Evolutionary conservation across 1,140 invertebrate genomes (phyloP).

Genomic region (Tetramorium simillimum): DNA sequence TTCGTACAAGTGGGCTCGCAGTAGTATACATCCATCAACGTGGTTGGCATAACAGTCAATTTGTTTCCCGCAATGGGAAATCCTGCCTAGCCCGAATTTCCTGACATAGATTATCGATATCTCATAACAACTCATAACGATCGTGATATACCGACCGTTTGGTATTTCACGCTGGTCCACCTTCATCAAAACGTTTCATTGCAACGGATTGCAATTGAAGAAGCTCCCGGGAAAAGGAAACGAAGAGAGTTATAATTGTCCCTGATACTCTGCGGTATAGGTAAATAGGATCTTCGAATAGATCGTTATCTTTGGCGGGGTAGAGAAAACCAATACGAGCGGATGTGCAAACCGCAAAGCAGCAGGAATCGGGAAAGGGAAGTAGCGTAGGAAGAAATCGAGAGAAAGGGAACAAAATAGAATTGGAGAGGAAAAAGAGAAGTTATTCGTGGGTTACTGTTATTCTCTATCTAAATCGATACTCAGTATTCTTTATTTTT

Average conservation of each 20-base stretch:
- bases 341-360: constrained; percentile 50
- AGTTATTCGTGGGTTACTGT: constrained; percentile 9
- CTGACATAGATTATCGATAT: constrained; percentile 37
- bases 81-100: constrained; percentile 16
- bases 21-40: constrained; percentile 33
- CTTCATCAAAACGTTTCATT: neutral
- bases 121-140: neutral
- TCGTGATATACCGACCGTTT: neutral
- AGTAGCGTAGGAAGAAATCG: neutral
- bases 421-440: constrained; percentile 17
- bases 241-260: constrained; percentile 33
- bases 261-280: neutral
- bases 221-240: neutral
- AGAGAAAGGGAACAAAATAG: neutral
- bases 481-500: neutral
- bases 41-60: constrained; percentile 41
- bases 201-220: neutral
- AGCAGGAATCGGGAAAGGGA: neutral
- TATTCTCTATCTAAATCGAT: constrained; percentile 15
- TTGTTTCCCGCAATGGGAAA: constrained; percentile 33
- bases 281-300: constrained; percentile 48
- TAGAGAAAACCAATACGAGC: constrained; percentile 11
- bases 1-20: neutral
- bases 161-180: neutral
- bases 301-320: constrained; percentile 38